Evolutionary conservation across 2,113 vertebrate species (phyloP).

Genomic region (Varanus salvator): DNA sequence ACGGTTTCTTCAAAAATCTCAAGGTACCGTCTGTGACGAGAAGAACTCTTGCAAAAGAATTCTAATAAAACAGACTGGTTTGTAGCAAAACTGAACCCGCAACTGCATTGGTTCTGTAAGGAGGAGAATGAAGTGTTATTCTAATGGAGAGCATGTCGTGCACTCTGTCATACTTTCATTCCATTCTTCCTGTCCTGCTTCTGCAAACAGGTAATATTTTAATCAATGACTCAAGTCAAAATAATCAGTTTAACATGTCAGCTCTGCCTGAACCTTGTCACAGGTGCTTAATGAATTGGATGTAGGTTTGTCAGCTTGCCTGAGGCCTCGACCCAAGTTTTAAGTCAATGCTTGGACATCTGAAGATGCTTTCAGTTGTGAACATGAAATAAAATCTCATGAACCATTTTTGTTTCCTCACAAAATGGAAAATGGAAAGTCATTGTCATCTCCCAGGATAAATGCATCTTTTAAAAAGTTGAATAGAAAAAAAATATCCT

Average conservation of each 20-base stretch:
- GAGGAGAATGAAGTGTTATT: neutral
- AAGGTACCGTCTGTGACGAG: too few relatives aligned
- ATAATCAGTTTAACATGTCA: constrained; percentile 10
- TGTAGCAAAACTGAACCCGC: neutral
- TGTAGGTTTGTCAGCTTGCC: constrained; percentile 3
- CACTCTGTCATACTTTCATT: constrained; percentile 7
- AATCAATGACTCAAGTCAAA: constrained; percentile 13
- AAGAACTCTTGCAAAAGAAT: too few relatives aligned
- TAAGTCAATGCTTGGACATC: neutral
- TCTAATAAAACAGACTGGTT: neutral
- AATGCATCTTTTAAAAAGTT: neutral
- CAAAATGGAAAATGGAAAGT: neutral
- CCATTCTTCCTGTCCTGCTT: neutral
- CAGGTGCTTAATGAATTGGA: neutral
- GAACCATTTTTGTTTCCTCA: constrained; percentile 3
- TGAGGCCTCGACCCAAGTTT: neutral
- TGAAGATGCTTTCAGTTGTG: neutral
- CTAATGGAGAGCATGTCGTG: neutral
- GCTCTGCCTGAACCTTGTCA: neutral
- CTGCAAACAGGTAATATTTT: constrained; percentile 12
- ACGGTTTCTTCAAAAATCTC: neutral
- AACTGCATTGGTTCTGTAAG: neutral
- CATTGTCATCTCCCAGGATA: neutral
- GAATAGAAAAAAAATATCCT: neutral
- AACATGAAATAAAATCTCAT: constrained; percentile 1